phyloP scores from a whole-genome alignment of 2,113 vertebrate genomes.

The Brachypodius melanocephalos region DNA sequence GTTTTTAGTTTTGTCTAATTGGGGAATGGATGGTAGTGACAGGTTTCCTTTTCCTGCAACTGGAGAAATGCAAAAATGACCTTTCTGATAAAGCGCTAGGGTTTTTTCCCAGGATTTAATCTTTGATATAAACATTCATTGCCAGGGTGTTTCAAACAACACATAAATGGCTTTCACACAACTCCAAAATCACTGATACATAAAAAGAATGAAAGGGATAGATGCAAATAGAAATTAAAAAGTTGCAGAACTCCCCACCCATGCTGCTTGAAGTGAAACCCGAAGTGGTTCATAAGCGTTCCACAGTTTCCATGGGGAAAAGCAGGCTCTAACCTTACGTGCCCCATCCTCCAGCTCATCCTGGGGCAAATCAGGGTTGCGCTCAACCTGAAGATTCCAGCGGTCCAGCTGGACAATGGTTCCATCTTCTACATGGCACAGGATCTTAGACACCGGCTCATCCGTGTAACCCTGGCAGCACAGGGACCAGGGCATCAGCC shows the following conservation, averaged over 20 bases:
- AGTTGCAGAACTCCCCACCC: not conserved
- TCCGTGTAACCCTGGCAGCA: constrained; percentile 79
- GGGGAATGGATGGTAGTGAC: not conserved
- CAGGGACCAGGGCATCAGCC: not conserved
- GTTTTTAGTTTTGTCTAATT: not conserved
- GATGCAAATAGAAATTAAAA: not conserved
- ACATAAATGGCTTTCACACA: not conserved
- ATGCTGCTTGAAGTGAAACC: not conserved
- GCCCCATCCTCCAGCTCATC: constrained; percentile 81
- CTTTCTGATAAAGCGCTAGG: not conserved
- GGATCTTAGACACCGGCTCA: constrained; percentile 82
- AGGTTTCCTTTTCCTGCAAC: not conserved
- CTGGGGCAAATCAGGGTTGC: constrained; percentile 78
- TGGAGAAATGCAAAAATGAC: not conserved
- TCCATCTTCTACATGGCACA: constrained; percentile 83
- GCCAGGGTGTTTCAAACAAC: not conserved
- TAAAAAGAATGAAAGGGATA: not conserved
- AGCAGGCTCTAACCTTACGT: constrained; percentile 74
- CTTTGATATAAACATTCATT: not conserved
- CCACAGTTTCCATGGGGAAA: not conserved
- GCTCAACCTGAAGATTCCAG: constrained; percentile 84
- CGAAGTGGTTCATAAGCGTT: not conserved
- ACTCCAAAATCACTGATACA: not conserved
- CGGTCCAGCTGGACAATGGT: constrained; percentile 82
- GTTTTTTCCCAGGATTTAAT: not conserved